A percentile compares a stretch with the other conserved stretches of the same genome.
Conservation (phyloP, 2,797 vertebrate genomes). For the Sardinella longiceps region DNA sequence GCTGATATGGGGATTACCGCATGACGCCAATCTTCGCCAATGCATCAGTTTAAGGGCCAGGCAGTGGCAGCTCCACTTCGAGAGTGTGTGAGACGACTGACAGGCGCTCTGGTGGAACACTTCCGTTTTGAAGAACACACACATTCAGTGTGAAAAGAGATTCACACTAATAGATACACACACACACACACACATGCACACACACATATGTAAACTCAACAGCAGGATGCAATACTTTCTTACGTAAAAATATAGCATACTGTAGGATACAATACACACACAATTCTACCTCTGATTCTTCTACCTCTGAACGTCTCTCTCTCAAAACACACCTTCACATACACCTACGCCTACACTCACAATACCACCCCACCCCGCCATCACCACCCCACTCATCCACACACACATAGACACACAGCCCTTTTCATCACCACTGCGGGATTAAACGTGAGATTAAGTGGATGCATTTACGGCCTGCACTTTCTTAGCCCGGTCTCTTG, state of each 20-base stretch:
- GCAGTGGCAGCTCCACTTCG: slow-evolving; percentile 30
- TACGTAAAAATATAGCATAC: background rate
- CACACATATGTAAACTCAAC: background rate
- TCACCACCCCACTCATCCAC: slow-evolving; percentile 4
- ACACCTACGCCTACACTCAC: background rate
- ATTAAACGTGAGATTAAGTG: slow-evolving; percentile 47
- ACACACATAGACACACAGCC: slow-evolving; percentile 28
- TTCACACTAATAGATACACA: background rate
- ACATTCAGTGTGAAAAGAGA: slow-evolving; percentile 36
- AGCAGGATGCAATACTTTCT: background rate
- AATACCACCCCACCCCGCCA: background rate
- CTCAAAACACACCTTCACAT: too few species aligned
- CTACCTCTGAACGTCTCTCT: too few species aligned
- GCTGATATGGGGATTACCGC: slow-evolving; percentile 52
- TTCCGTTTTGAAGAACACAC: slow-evolving; percentile 33
- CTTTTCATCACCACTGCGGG: slow-evolving; percentile 48
- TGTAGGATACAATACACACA: too few species aligned
- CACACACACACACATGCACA: background rate
- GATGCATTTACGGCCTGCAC: slow-evolving; percentile 38
- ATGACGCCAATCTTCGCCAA: slow-evolving; percentile 25
- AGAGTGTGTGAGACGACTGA: slow-evolving; percentile 12
- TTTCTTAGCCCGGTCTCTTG: slow-evolving; percentile 31
- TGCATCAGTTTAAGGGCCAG: slow-evolving; percentile 33
- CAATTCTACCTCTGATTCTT: too few species aligned
- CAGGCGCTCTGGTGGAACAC: slow-evolving; percentile 7